Conservation (phyloP, 2,888 invertebrate species). For the Nowickia ferox region DNA sequence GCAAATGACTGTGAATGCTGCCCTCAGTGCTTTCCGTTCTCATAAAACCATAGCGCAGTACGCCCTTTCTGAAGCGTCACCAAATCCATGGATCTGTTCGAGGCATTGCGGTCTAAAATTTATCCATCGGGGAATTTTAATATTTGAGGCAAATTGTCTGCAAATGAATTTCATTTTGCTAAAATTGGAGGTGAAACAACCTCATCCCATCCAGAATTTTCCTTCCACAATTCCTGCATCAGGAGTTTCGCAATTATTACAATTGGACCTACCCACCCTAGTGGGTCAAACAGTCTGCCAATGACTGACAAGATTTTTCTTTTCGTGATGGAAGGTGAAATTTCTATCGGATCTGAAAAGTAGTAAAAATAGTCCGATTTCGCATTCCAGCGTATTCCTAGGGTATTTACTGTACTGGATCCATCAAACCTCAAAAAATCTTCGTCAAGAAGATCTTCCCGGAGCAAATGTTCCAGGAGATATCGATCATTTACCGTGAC, state of each 20-base stretch:
- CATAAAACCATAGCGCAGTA: constrained; percentile 28
- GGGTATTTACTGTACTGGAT: constrained; percentile 14
- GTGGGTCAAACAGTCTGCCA: constrained; percentile 42
- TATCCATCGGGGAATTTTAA: constrained; percentile 46
- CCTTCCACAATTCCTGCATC: constrained; percentile 46
- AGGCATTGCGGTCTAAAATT: neutral
- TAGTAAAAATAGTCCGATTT: constrained; percentile 18
- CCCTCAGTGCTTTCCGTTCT: neutral
- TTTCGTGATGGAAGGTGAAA: constrained; percentile 4
- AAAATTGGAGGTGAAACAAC: neutral
- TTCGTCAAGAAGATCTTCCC: constrained; percentile 46
- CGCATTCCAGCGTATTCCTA: constrained; percentile 51
- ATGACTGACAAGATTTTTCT: constrained; percentile 35
- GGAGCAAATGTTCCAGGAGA: constrained; percentile 12
- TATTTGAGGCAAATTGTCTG: neutral
- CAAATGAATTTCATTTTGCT: constrained; percentile 15
- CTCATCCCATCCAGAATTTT: constrained; percentile 38
- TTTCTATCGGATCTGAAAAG: neutral
- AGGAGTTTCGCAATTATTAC: constrained; percentile 18
- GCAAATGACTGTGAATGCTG: neutral
- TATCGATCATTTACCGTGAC: neutral
- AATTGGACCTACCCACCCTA: constrained; percentile 28
- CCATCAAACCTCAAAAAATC: constrained; percentile 23
- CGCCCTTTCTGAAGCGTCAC: constrained; percentile 33
- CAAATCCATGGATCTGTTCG: too few relatives aligned